Evolutionary conservation across 2,113 vertebrate species (phyloP), one percentile per base, ranked within the genome.

Genomic region (Etia nguti): DNA sequence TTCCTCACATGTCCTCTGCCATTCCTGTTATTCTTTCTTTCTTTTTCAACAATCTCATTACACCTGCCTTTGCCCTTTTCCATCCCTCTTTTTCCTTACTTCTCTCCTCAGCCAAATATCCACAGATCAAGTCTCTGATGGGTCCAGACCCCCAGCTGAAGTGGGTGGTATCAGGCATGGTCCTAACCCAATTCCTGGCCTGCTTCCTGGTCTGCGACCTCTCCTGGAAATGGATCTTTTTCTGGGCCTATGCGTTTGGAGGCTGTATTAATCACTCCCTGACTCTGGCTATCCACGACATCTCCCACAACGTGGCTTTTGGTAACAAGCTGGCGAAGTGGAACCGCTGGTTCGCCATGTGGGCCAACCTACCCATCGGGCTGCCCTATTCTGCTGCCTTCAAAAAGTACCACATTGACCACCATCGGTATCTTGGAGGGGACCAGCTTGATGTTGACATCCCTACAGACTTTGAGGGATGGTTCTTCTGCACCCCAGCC

Each of bases 401-500:
- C 94, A 99, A 99, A 95, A 99, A 99, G 89, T 99, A 99, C 89
- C 98, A 99, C 81, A 96, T 99, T 2, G 99, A 99, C 95, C 99
- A 99, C 92, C 99, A 99, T 82, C 97, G 99, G 2, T 99, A 99
- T 85, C 97, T 99, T 43, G 98, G 98, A 1, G 98, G 97, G 0
- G 96, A 99, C 83, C 90, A 89, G 79, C 91, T 99, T 93, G 99
- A 99, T 1, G 98, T 99, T 38, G 99, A 99, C 85, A 96, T 99
- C 77, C 98, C 99, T 34, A 98, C 99, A 0, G 96, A 97, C 36
- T 85, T 97, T 1, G 98, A 99, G 92, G 98, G 98, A 85, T 98
- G 98, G 99, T 97, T 99, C 92, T 99, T 99, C 92, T 97, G 97
- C 88, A 98, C 97, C 0, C 98, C 99, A 0, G 90, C 96, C 56